Conservation (phyloP, 2,113 vertebrate genomes). For the Cygnus atratus region DNA sequence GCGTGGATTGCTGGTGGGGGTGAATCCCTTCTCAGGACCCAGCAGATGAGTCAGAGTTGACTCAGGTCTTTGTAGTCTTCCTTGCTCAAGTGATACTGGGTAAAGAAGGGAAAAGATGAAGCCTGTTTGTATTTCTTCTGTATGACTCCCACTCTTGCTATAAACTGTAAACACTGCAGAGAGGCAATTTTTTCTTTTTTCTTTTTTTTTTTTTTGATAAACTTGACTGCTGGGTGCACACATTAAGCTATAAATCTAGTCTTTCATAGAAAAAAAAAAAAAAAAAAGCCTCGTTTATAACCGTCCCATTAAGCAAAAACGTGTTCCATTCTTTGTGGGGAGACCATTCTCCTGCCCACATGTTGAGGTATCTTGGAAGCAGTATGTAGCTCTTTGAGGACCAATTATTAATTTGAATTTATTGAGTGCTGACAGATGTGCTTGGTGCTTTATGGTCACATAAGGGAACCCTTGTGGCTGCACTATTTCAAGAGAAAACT, state of each 20-base stretch:
- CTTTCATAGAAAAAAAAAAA: slow-evolving; percentile 18
- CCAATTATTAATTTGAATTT: slow-evolving; percentile 58
- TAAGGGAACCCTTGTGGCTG: slow-evolving; percentile 52
- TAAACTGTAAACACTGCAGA: neutral
- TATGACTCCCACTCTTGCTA: neutral
- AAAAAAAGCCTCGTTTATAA: slow-evolving; percentile 21
- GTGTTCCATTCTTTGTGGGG: slow-evolving; percentile 2
- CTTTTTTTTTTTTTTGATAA: neutral
- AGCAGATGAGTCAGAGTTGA: neutral
- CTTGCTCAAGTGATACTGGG: neutral
- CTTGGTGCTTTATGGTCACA: neutral
- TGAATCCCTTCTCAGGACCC: neutral
- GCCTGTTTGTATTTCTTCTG: neutral
- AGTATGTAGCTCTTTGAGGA: slow-evolving; percentile 26
- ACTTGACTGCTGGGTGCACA: neutral
- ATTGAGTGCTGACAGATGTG: slow-evolving; percentile 54
- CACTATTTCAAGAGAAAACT: slow-evolving; percentile 33
- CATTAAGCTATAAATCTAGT: neutral
- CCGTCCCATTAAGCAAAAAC: slow-evolving; percentile 1
- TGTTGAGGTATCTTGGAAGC: slow-evolving; percentile 26
- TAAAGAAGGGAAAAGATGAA: neutral
- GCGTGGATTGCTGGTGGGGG: neutral
- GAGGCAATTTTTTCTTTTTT: neutral
- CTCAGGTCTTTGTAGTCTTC: neutral
- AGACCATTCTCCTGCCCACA: slow-evolving; percentile 28